Conservation (phyloP, 2,888 invertebrate species). For the Agrotis clavis region DNA sequence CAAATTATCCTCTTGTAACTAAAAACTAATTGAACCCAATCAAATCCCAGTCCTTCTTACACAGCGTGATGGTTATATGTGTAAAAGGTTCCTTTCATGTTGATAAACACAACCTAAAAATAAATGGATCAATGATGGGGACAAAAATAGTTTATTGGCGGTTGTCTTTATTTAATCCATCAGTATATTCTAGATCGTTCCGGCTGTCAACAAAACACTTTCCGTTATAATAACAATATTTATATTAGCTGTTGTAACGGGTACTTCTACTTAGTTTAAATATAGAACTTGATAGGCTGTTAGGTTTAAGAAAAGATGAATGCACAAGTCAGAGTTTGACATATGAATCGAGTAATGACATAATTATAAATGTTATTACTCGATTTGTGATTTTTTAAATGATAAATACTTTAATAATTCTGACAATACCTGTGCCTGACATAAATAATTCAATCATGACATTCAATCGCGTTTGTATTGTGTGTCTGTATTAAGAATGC, state of each 20-base stretch:
- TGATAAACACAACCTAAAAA: conserved; percentile 28
- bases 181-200: conserved; percentile 7
- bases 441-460: too few species aligned
- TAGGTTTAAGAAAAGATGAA: not conserved
- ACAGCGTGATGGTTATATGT: conserved; percentile 6
- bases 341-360: too few species aligned
- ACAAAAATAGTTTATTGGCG: conserved; percentile 35
- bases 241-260: not conserved
- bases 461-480: too few species aligned
- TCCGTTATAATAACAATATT: conserved; percentile 6
- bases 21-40: not conserved
- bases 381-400: too few species aligned
- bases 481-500: too few species aligned
- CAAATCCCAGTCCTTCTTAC: not conserved
- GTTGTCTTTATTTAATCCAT: conserved; percentile 19
- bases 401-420: too few species aligned
- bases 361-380: too few species aligned
- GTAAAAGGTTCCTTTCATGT: not conserved
- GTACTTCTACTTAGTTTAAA: not conserved
- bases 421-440: too few species aligned
- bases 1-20: too few species aligned
- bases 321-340: too few species aligned
- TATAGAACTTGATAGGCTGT: not conserved
- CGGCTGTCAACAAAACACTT: conserved; percentile 19
- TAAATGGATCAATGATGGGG: conserved; percentile 32